These are phyloP conservation scores for Irena cyanogastra DNA, from an alignment of 2,113 vertebrate genomes.

Conservation along the genomic window DNA sequence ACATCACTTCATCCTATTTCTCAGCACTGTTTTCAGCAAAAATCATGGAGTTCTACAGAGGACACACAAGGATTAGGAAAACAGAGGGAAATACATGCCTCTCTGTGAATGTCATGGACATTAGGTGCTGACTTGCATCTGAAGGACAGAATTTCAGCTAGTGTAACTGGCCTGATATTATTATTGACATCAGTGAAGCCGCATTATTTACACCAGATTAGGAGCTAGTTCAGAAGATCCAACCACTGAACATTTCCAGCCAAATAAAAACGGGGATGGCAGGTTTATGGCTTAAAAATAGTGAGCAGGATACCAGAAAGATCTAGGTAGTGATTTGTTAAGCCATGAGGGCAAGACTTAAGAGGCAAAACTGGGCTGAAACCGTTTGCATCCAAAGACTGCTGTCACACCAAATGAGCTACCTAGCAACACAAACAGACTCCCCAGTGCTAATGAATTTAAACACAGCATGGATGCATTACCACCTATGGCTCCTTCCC, in stretches of 20 bases:
- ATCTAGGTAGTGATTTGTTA: not conserved
- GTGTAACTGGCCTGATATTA: not conserved
- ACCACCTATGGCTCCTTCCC: not conserved
- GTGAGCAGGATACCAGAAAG: not conserved
- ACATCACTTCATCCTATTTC: not conserved
- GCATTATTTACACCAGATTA: conserved; percentile 32
- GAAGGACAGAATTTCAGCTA: not conserved
- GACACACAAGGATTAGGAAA: not conserved
- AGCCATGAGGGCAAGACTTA: not conserved
- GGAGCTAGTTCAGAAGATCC: not conserved
- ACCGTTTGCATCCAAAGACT: not conserved
- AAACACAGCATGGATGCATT: not conserved
- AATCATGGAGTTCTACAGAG: not conserved
- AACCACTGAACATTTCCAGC: not conserved
- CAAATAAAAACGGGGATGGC: not conserved
- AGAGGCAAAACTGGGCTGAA: conserved; percentile 5
- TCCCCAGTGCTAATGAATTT: conserved; percentile 37
- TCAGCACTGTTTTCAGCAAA: not conserved
- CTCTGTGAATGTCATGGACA: conserved; percentile 16
- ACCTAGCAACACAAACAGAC: conserved; percentile 35
- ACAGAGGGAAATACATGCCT: not conserved
- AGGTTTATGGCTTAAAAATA: conserved; percentile 3
- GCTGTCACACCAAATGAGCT: conserved; percentile 4
- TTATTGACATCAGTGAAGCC: conserved; percentile 11
- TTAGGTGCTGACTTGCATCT: not conserved